Base-by-base conservation (phyloP, 2,888 invertebrate genomes). In the Pammene fasciana region DNA sequence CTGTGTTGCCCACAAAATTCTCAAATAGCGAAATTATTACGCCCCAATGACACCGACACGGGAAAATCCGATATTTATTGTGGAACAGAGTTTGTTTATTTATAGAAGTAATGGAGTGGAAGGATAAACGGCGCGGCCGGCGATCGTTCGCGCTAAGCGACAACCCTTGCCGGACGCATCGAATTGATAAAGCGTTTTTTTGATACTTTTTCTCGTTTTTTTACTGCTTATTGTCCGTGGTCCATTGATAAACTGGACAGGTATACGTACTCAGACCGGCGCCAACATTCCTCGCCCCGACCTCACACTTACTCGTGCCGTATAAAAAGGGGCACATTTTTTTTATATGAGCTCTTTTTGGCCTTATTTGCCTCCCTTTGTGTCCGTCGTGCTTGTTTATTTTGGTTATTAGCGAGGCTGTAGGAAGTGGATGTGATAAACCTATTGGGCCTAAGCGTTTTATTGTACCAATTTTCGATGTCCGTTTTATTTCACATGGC, bases 201-300 rank as follows among this genome's bases (percentile, higher is more conserved):
- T 87, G 86, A 89, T 88, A 88, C 81, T 85, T 86, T 86, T 86
- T 84, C 83, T 85, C 77, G 78, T 83, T 84, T 84, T 85, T 89
- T 87, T 87, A 88, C 79, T 71, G 80, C 86, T 89, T 87, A 87
- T 92, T 90, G 88, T 87, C 85, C 87, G 81, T 83, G 87, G 89
- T 83, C 90, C 92, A 92, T 92, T 92, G 92, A 92, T 92, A 92
- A 92, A 91, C 87, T 67, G 88, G 88, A 92, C 92, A 92, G 92
- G 92, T 92, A 92, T 90, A 90, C 88, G 90, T 91, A 92, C 92
- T 92, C 92, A 91, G 92, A 90, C 91, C 87, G 92, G 92, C 92
- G 92, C 92, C 92, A 92, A 92, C 92, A 92, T 92, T 92, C 92
- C 89, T 90, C 88, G 89, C 77, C 84, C 82, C 92, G 92, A 92